A percentile compares a stretch with the other conserved stretches of the same genome.
These are phyloP conservation scores for Aleadryas rufinucha DNA, from an alignment of 2,113 vertebrate species.

Conservation along the genomic window DNA sequence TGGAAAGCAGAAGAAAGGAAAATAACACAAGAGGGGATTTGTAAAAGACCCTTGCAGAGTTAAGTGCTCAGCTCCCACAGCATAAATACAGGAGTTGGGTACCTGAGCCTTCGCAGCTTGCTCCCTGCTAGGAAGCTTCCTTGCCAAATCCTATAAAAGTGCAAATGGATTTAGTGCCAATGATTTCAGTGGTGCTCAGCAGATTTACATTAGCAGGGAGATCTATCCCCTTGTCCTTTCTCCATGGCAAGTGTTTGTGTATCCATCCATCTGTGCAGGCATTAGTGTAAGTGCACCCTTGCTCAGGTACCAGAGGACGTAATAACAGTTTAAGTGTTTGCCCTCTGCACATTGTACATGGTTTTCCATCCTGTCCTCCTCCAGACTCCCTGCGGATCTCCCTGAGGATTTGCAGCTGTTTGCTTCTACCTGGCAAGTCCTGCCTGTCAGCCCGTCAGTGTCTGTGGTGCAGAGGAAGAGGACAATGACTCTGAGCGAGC, in stretches of 20 bases:
- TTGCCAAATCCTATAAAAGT: conserved; percentile 36
- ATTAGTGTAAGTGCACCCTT: neutral
- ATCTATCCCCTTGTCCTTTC: neutral
- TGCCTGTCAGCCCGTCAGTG: conserved; percentile 52
- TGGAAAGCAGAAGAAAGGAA: neutral
- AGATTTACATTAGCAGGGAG: neutral
- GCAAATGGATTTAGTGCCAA: conserved; percentile 20
- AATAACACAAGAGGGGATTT: neutral
- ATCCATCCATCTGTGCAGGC: neutral
- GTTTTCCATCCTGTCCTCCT: neutral
- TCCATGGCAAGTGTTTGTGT: neutral
- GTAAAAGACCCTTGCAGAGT: conserved; percentile 8
- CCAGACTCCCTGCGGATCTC: neutral
- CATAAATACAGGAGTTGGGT: neutral
- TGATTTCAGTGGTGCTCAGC: neutral
- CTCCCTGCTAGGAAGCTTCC: neutral
- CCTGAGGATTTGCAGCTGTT: conserved; percentile 50
- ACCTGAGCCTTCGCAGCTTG: neutral
- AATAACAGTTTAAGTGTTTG: neutral
- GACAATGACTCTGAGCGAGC: neutral
- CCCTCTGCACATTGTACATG: neutral
- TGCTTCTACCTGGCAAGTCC: neutral
- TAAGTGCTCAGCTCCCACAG: neutral
- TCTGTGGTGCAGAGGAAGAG: neutral
- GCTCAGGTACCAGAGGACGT: neutral